Evolutionary conservation across 2,888 invertebrate genomes (phyloP), one percentile per base, ranked within the genome.

Genomic region (Cyaniris semiargus): DNA sequence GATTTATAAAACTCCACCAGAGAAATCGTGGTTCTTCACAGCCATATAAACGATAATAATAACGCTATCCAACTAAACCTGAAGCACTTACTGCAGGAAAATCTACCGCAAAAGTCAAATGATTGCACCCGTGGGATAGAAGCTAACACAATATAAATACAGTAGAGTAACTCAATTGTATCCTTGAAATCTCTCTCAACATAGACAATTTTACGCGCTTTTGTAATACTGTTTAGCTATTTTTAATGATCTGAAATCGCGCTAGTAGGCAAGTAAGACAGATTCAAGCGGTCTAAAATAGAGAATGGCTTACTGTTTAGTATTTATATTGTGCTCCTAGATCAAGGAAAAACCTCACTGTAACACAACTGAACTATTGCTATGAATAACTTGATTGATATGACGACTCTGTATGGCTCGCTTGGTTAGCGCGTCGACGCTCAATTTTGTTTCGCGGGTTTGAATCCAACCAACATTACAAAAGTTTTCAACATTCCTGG

Each of bases 31-130:
- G 15, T 48, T 53, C 23, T 27, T 48, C 44, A 66, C 48, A 15
- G 7, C 15, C 23, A 72, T 23, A 15, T 72, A 48, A 44, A 72
- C 72, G 48, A 72, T 72, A 72, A 53, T 27, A 74, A 48, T 23
- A 53, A 21, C 5, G 23, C 34, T n/a, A 71, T 71, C 71, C 72
- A 21, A 74, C 48, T 74, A 53, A 74, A 53, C 7, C 74, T 48
- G 27, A 74, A 74, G 74, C 53, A 27, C 74, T 74, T 53, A 74
- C 27, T 74, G 53, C 74, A 53, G 74, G 74, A 53, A 74, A 74
- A 23, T 48, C 23, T 48, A 74, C 74, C 48, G 53, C 74, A 48
- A 27, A 74, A 74, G 23, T 48, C 74, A 74, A 74, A 27, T 74
- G 53, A 74, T 74, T 74, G 74, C 48, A 74, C 74, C 74, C 74